Conservation (phyloP, 2,113 vertebrate genomes). For the Spea bombifrons region DNA sequence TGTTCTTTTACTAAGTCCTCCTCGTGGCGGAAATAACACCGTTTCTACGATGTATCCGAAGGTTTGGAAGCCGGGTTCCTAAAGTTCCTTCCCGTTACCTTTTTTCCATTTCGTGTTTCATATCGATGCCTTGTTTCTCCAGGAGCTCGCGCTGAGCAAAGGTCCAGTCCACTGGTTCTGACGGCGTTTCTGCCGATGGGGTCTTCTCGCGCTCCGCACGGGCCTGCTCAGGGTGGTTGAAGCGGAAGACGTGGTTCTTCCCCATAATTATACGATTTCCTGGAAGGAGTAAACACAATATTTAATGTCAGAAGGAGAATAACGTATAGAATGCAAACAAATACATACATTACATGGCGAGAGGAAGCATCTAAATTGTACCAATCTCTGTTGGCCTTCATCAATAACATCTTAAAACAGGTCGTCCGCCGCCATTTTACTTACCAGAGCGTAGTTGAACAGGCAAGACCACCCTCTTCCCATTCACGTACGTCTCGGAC, state of each 20-base stretch:
- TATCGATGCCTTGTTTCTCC: conserved; percentile 98
- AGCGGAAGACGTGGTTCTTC: conserved; percentile 97
- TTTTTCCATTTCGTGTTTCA: conserved; percentile 99
- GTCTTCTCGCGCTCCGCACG: conserved; percentile 96
- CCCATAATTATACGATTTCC: conserved; percentile 99
- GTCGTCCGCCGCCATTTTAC: not conserved
- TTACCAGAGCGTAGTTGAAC: conserved; percentile 94
- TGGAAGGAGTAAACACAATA: conserved; percentile 50
- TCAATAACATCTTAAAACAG: too few relatives aligned
- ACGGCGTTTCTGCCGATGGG: conserved; percentile 92
- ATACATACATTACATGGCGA: too few relatives aligned
- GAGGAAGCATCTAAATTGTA: too few relatives aligned
- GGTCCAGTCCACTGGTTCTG: conserved; percentile 97
- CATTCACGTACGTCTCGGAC: conserved; percentile 96
- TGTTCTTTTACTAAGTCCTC: too few relatives aligned
- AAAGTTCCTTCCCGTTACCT: conserved; percentile 64
- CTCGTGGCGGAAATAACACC: too few relatives aligned
- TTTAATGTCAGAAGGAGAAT: too few relatives aligned
- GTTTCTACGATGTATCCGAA: too few relatives aligned
- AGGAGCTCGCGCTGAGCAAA: conserved; percentile 96
- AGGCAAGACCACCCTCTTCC: conserved; percentile 85
- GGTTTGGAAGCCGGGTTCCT: too few relatives aligned
- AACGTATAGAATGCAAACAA: too few relatives aligned
- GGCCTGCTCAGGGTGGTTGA: conserved; percentile 97
- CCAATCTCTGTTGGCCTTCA: too few relatives aligned